phyloP scores from a whole-genome alignment of 2,888 invertebrate species.

The Schizaphis graminum region DNA sequence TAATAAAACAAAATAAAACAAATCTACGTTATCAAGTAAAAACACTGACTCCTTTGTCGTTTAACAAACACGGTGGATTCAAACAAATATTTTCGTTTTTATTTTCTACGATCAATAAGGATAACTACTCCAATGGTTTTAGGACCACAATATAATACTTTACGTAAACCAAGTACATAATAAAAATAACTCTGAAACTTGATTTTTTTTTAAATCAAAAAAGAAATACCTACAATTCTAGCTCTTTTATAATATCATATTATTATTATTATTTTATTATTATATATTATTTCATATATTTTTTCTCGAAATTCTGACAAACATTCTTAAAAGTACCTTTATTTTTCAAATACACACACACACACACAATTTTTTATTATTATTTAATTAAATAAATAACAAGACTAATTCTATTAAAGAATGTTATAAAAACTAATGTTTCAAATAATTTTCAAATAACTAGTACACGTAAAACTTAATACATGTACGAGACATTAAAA shows the following conservation, averaged over 20 bases:
- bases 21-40: conserved; percentile 39
- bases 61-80: neutral
- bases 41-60: neutral
- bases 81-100: conserved; percentile 13
- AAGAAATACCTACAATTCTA: neutral
- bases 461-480: neutral
- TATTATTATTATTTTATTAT: conserved; percentile 6
- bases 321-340: neutral
- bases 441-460: neutral
- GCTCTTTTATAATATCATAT: neutral
- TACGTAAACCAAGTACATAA: neutral
- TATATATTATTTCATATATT: neutral
- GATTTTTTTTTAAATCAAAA: conserved; percentile 14
- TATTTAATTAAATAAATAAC: neutral
- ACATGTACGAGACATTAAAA: neutral
- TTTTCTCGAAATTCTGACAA: neutral
- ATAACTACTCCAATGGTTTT: neutral
- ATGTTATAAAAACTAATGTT: neutral
- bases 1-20: conserved; percentile 48
- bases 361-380: neutral
- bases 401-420: neutral
- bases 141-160: neutral
- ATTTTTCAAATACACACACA: neutral
- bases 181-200: neutral
- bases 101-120: conserved; percentile 21